Evolutionary conservation across 37 sponge, comb jelly and placozoan genomes (phyloP).

Genomic region (Eunapius fragilis): DNA sequence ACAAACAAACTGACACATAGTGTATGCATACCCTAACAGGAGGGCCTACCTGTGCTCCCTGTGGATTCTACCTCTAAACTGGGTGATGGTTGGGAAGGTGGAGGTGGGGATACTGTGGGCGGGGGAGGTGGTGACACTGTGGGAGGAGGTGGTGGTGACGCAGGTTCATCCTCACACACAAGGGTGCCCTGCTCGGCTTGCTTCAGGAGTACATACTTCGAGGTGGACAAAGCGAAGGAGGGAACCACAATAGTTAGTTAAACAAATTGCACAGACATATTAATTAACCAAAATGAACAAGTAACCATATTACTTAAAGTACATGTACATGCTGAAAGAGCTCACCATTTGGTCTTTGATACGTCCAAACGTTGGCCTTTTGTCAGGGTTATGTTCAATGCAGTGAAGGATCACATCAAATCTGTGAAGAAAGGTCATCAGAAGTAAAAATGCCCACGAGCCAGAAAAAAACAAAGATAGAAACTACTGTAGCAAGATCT

Average conservation of each 20-base stretch:
- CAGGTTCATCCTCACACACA: slow-evolving; percentile 1
- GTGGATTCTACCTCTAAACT: no score
- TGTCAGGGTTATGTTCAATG: slow-evolving; percentile 65
- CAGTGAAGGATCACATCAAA: slow-evolving; percentile 69
- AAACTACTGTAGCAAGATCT: no score
- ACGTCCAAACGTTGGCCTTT: slow-evolving; percentile 60
- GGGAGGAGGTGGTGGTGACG: neutral
- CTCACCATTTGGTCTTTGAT: slow-evolving; percentile 58
- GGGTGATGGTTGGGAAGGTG: no score
- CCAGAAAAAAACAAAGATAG: no score
- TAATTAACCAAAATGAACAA: no score
- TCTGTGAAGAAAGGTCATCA: slow-evolving; percentile 13
- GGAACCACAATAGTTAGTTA: neutral
- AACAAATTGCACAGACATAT: no score
- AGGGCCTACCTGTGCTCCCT: no score
- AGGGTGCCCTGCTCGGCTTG: slow-evolving; percentile 25
- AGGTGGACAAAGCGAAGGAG: neutral
- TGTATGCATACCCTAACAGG: no score
- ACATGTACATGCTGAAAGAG: no score
- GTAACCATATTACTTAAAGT: no score
- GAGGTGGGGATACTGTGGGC: neutral
- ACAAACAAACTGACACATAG: no score
- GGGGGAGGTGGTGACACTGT: neutral
- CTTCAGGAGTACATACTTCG: neutral
- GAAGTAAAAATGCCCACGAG: no score